Evolutionary conservation across 2,797 vertebrate species (phyloP), one percentile per base, ranked within the genome.

Genomic region (Sparus aurata): DNA sequence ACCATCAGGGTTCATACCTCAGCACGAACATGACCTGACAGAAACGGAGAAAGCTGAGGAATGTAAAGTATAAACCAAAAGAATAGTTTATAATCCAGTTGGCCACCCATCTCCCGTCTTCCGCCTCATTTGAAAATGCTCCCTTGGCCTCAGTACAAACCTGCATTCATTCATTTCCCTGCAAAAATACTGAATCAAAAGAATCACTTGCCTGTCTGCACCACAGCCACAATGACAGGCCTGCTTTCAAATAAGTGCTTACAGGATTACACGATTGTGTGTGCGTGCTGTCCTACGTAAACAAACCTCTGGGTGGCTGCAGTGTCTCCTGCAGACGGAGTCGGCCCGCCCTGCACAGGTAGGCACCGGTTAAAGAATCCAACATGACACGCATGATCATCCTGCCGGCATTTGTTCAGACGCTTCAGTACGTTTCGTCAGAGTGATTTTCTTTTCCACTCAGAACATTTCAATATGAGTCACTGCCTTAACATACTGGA

Each of bases 41-140:
- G 25, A 38, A 73, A 79, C 5, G 46, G 73, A 86, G 62, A 78
- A 62, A 17, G 18, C 23, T 61, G 18, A 73, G 53, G 65, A 69
- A 72, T 63, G 22, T 70, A 3, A 57, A 77, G 55, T 58, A 38
- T 61, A 55, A 68, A 65, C 55, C 53, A 64, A 47, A 22, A 69
- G n/a, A 60, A 38, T 54, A 54, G 49, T 78, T 77, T 50, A 78
- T 57, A 38, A 58, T 62, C 27, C 58, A 34, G 13, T 52, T 12
- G 34, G 13, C 23, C 41, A 27, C 60, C 30, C 23, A 38, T 66
- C 46, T 53, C 22, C 13, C 12, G 10, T 12, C 61, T 52, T 66
- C 58, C 67, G 69, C 38, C 41, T 75, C 30, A 6, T 71, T 69
- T 60, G 57, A 58, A 34, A 74, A 43, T 18, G 17, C 49, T 76